Percentiles rank a stretch among this genome's conserved stretches.
These are phyloP conservation scores for Parnassius smintheus DNA, from an alignment of 2,888 invertebrate species.

Conservation along the genomic window DNA sequence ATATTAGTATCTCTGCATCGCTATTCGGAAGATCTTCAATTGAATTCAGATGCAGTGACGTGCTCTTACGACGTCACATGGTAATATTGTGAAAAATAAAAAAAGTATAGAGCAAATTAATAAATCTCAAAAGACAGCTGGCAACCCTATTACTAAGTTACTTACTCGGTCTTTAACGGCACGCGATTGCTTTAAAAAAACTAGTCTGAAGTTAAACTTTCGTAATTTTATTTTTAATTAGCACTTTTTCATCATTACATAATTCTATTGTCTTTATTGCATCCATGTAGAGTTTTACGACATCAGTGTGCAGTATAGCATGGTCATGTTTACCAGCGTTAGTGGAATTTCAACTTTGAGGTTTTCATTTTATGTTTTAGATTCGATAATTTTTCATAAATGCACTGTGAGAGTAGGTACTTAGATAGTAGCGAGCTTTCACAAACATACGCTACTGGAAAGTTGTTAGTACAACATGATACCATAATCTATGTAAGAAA, in stretches of 20 bases:
- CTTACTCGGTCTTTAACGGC: too few species aligned
- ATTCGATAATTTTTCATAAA: background rate
- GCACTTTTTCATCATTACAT: conserved; percentile 5
- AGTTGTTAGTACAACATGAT: conserved; percentile 3
- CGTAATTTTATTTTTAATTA: conserved; percentile 6
- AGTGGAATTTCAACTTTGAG: conserved; percentile 7
- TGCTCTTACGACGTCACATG: too few species aligned
- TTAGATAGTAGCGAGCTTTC: conserved; percentile 11
- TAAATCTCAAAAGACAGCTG: too few species aligned
- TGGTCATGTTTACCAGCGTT: background rate
- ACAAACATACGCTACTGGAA: conserved; percentile 12
- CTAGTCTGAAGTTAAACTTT: background rate
- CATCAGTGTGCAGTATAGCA: conserved; percentile 4
- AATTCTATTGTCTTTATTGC: conserved; percentile 22
- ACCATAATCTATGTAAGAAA: too few species aligned
- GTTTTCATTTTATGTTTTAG: background rate
- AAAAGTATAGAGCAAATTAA: too few species aligned
- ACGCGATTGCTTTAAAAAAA: background rate
- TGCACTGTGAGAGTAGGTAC: background rate
- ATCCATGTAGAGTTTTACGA: conserved; percentile 6
- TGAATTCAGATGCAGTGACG: too few species aligned
- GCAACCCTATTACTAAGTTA: background rate
- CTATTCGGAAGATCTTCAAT: too few species aligned
- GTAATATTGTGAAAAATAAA: too few species aligned
- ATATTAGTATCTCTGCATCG: too few species aligned